Base-by-base conservation (phyloP, 2,113 vertebrate species). In the Platysteira castanea region DNA sequence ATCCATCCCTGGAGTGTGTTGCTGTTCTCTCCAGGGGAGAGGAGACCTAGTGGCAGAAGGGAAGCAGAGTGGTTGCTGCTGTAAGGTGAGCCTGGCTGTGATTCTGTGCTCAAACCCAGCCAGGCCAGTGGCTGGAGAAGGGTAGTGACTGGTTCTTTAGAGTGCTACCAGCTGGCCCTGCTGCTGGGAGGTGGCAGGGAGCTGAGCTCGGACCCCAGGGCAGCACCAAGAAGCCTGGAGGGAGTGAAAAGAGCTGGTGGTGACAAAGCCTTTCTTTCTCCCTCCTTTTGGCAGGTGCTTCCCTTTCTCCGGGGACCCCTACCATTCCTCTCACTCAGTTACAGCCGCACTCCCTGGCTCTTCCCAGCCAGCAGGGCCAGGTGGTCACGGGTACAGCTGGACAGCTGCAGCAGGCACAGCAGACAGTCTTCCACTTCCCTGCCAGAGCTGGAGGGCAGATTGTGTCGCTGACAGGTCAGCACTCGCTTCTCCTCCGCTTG, bases 371-470 rank as follows among this genome's bases (percentile, higher is more conserved):
- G 60, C 93, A 97, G 88, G 96, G 96, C 91, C 97, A 54, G 91
- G 83, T 64, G 52, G 56, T 89, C 46, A 27, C 17, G 1, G 96
- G 96, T 76, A 90, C 89, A 24, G 54, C 96, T 37, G 76, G 97
- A 57, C 97, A 94, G 90, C 92, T 97, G 67, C 98, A 97, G 94
- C 98, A 98, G 98, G 97, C 97, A 94, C 98, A 98, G 76, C 98
- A 98, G 97, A 97, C 98, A 93, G 98, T 98, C 95, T 98, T 98
- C 97, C 97, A 96, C 94, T 98, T 99, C 87, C 98, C 98, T 95
- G 91, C 98, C 91, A 97, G 98, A 87, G 90, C 92, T 95, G 81
- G 95, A 89, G 87, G 95, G 90, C 91, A 93, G 89, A 87, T 93
- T 53, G 97, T 98, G 96, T 98, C 97, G 46, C 98, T 98, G 97